A percentile compares a stretch with the other conserved stretches of the same genome.
Conservation (phyloP, 2,888 invertebrate species). For the Conchocele bisecta region DNA sequence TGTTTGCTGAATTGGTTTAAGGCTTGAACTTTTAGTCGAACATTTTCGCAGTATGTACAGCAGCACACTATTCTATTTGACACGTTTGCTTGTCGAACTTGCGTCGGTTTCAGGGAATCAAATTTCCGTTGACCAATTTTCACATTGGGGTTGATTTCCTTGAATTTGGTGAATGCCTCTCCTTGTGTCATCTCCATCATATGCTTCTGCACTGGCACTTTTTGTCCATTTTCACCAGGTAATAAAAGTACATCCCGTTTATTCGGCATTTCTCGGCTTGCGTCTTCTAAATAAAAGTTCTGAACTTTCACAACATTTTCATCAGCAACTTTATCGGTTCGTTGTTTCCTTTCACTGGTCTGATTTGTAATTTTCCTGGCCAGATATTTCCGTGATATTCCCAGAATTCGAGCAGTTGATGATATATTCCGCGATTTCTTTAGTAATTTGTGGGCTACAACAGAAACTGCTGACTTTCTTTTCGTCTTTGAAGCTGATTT, state of each 20-base stretch:
- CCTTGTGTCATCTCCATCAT: constrained; percentile 10
- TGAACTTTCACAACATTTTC: not conserved
- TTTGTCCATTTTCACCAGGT: not conserved
- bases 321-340: not conserved
- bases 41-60: constrained; percentile 23
- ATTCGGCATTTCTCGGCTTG: not conserved
- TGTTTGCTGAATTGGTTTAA: too few relatives aligned
- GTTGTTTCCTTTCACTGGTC: not conserved
- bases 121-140: constrained; percentile 14
- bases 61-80: constrained; percentile 18
- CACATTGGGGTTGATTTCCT: constrained; percentile 1
- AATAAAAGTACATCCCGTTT: not conserved
- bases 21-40: constrained; percentile 5
- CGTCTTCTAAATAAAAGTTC: not conserved
- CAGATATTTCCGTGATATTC: not conserved
- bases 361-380: not conserved
- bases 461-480: not conserved
- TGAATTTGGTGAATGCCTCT: constrained; percentile 22
- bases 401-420: not conserved
- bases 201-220: not conserved
- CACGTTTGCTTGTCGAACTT: not conserved
- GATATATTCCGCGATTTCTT: not conserved
- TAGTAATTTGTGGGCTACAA: not conserved
- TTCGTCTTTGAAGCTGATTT: not conserved
- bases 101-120: constrained; percentile 7